These are phyloP conservation scores for Oreochromis niloticus DNA, from an alignment of 2,113 vertebrate species.

Conservation along the genomic window DNA sequence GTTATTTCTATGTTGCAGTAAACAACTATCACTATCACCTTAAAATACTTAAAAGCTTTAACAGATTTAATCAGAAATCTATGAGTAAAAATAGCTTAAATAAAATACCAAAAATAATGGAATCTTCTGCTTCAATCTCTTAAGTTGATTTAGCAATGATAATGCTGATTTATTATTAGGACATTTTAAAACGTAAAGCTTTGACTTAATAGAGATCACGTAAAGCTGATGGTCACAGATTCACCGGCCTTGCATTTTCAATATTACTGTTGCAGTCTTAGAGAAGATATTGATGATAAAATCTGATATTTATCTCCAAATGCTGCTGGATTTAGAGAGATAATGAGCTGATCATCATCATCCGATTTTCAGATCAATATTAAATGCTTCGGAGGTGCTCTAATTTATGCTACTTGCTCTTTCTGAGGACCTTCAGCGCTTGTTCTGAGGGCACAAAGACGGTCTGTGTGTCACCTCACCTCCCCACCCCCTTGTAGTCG, in stretches of 20 bases:
- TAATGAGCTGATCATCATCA: background rate
- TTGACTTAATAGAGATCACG: background rate
- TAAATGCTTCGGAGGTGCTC: background rate
- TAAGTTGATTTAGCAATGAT: background rate
- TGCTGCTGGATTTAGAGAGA: background rate
- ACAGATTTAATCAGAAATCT: background rate
- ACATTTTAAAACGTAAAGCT: background rate
- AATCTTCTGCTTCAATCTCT: background rate
- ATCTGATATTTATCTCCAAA: background rate
- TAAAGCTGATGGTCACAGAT: background rate
- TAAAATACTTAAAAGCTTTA: background rate
- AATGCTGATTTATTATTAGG: background rate
- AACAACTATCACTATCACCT: background rate
- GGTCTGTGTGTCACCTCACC: conserved; percentile 26
- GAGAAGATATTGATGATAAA: background rate
- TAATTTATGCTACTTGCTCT: background rate
- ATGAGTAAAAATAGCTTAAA: background rate
- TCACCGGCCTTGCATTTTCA: background rate
- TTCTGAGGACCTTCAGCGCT: background rate
- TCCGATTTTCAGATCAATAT: background rate
- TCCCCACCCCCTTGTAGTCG: conserved; percentile 12
- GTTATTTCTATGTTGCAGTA: background rate
- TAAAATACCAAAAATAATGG: background rate
- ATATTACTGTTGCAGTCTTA: background rate
- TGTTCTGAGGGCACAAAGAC: conserved; percentile 36